phyloP scores from a whole-genome alignment of 2,888 invertebrate genomes.

The Monochamus alternatus region DNA sequence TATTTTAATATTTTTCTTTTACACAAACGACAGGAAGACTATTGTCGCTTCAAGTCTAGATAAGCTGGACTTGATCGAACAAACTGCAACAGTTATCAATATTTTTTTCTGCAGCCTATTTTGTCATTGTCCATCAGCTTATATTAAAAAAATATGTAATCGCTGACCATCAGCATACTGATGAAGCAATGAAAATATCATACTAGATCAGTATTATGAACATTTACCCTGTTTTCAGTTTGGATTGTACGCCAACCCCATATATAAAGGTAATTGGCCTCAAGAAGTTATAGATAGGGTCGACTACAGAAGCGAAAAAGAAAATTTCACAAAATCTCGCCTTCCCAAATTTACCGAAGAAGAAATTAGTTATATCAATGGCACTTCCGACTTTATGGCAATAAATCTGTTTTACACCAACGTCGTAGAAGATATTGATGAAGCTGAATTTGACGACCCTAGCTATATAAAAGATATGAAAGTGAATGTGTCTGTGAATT shows the following conservation, averaged over 20 bases:
- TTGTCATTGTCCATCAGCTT: slow-evolving; percentile 52
- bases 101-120: too few relatives aligned
- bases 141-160: slow-evolving; percentile 73
- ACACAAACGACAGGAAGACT: too few relatives aligned
- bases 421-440: slow-evolving; percentile 63
- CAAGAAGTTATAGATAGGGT: too few relatives aligned
- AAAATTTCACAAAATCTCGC: slow-evolving; percentile 73
- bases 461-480: slow-evolving; percentile 32
- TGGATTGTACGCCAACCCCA: neutral
- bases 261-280: too few relatives aligned
- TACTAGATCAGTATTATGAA: slow-evolving; percentile 70
- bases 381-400: slow-evolving; percentile 82
- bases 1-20: too few relatives aligned
- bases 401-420: slow-evolving; percentile 80
- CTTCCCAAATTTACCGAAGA: slow-evolving; percentile 76
- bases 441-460: slow-evolving; percentile 15
- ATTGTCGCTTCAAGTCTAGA: too few relatives aligned
- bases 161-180: slow-evolving; percentile 78
- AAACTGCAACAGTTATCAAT: too few relatives aligned
- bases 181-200: slow-evolving; percentile 76
- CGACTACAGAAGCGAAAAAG: slow-evolving; percentile 15
- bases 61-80: too few relatives aligned
- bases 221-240: too few relatives aligned
- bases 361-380: slow-evolving; percentile 76
- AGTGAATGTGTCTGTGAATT: slow-evolving; percentile 1